Conservation (phyloP, 2,888 invertebrate genomes). For the Brenthis ino region DNA sequence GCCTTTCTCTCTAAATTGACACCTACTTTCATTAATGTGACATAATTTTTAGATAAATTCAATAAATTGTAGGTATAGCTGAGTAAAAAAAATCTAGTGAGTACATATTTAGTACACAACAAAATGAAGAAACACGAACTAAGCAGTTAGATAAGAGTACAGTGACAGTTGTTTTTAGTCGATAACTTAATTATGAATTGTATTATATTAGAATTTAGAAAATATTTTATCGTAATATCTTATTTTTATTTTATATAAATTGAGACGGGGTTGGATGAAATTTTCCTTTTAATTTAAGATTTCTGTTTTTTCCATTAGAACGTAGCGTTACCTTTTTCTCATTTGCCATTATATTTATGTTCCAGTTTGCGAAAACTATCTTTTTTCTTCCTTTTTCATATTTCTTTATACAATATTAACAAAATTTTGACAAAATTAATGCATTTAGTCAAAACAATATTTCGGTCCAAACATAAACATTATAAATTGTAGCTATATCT, state of each 20-base stretch:
- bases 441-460: no score
- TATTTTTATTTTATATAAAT: neutral
- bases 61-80: constrained; percentile 4
- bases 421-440: no score
- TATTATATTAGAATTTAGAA: constrained; percentile 11
- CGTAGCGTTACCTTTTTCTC: no score
- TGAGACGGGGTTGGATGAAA: neutral
- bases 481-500: no score
- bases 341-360: no score
- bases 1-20: no score
- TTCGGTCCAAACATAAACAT: no score
- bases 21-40: neutral
- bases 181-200: constrained; percentile 18
- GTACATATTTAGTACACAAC: neutral
- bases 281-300: neutral
- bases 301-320: no score
- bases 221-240: neutral
- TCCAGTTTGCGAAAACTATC: no score
- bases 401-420: no score
- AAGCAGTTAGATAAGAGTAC: neutral
- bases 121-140: neutral
- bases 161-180: neutral
- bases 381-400: no score
- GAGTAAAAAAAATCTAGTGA: neutral
- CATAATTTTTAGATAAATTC: constrained; percentile 11